Evolutionary conservation across 2,797 vertebrate species (phyloP), one percentile per base, ranked within the genome.

Genomic region (Huso huso): DNA sequence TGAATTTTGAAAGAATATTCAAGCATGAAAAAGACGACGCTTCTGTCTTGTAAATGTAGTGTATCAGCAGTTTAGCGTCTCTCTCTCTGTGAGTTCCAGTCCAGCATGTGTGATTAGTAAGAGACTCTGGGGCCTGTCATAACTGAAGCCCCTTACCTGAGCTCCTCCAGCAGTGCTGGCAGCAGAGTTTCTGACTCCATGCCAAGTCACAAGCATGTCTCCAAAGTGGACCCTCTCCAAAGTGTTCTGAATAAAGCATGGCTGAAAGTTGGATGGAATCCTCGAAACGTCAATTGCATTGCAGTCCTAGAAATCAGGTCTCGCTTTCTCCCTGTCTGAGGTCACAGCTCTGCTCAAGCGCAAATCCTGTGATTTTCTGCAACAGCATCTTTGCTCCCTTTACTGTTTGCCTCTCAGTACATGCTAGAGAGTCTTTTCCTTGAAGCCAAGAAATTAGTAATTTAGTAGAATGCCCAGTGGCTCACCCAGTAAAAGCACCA

Each of bases 71-170:
- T 37, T 37, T 37, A 37, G 23, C 23, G 23, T 3, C 23, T 37
- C 23, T 37, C n/a, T 55, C 52, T 55, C n/a, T 55, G 52, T 55
- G n/a, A 55, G 52, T 55, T 55, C 52, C 52, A 55, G 52, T n/a
- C n/a, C 52, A 55, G 52, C 52, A n/a, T 9, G 9, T 10, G 52
- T 55, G n/a, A 55, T 10, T 55, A n/a, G 52, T 55, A n/a, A n/a
- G 52, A 55, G n/a, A 9, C n/a, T 9, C 9, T 9, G 3, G 9
- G 52, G 52, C 52, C n/a, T 55, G 3, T 55, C 52, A 55, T 55
- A 55, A n/a, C 52, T 55, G 52, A 9, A 55, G 52, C 9, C 52
- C n/a, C 6, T 55, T 55, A 53, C 52, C 52, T 53, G 52, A 53
- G 12, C 8, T 10, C 52, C 9, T 9, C 6, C 3, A 10, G n/a